These are phyloP conservation scores for Neodiprion fabricii DNA, from an alignment of 1,140 invertebrate genomes.

Conservation along the genomic window DNA sequence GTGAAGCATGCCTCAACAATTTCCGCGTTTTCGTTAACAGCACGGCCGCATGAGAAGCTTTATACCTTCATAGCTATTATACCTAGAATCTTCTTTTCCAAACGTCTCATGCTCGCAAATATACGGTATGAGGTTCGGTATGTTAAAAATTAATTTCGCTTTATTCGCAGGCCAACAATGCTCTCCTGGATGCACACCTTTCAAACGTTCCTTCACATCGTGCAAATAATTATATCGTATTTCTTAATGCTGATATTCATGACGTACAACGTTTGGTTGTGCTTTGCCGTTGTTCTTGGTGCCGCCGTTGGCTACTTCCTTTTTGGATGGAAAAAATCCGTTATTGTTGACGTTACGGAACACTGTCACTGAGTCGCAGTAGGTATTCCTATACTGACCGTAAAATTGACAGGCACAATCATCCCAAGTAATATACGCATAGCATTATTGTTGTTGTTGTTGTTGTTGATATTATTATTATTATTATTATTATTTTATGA, in stretches of 20 bases:
- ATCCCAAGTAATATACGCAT: no score
- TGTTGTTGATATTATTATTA: not conserved
- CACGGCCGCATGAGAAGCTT: not conserved
- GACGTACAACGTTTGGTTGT: constrained; percentile 97
- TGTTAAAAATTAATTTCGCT: no score
- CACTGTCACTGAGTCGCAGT: constrained; percentile 80
- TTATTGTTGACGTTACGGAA: constrained; percentile 92
- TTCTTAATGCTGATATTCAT: constrained; percentile 98
- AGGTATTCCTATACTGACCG: no score
- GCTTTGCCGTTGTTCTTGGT: constrained; percentile 87
- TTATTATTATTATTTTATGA: not conserved
- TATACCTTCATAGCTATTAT: not conserved
- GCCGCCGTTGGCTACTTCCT: constrained; percentile 91
- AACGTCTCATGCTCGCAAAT: no score
- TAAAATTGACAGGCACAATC: no score
- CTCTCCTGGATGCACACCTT: constrained; percentile 79
- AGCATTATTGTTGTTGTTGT: no score
- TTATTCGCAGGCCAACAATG: constrained; percentile 73
- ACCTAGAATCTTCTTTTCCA: not conserved
- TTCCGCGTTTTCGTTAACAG: no score
- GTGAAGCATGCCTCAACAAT: no score
- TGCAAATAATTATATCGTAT: constrained; percentile 91
- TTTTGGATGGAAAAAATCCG: constrained; percentile 91
- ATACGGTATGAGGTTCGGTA: no score
- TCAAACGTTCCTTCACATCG: constrained; percentile 87